These are phyloP conservation scores for Carterocephalus palaemon DNA, from an alignment of 2,888 invertebrate species.

Conservation along the genomic window DNA sequence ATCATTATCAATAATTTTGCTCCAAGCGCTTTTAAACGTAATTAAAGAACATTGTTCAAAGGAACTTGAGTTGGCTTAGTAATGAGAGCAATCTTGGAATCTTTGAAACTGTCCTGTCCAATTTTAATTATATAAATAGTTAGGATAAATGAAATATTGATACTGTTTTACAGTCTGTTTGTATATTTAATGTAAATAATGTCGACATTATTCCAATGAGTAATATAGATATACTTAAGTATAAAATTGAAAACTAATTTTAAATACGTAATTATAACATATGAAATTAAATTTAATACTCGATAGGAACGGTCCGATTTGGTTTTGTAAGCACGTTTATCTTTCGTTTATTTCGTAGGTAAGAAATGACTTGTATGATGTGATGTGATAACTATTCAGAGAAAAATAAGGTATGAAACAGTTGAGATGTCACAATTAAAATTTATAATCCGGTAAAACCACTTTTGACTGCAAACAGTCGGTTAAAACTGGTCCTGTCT, in stretches of 20 bases:
- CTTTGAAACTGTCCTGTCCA: conserved; percentile 32
- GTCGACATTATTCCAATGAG: conserved; percentile 36
- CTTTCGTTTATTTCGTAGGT: neutral
- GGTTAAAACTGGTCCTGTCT: too few relatives aligned
- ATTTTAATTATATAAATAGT: conserved; percentile 41
- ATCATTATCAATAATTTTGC: conserved; percentile 18
- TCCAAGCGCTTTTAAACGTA: conserved; percentile 14
- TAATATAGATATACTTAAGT: conserved; percentile 32
- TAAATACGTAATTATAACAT: conserved; percentile 32
- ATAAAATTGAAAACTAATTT: conserved; percentile 28
- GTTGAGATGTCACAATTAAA: too few relatives aligned
- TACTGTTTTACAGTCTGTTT: conserved; percentile 45
- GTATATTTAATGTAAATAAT: conserved; percentile 49
- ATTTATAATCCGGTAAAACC: too few relatives aligned
- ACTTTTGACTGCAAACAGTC: too few relatives aligned
- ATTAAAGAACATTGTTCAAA: conserved; percentile 2
- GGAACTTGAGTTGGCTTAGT: conserved; percentile 6
- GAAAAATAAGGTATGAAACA: too few relatives aligned
- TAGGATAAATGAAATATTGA: conserved; percentile 46
- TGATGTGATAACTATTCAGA: too few relatives aligned
- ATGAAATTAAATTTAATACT: conserved; percentile 11
- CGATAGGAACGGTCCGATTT: conserved; percentile 15
- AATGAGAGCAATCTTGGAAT: conserved; percentile 19
- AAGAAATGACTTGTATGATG: too few relatives aligned
- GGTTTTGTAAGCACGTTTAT: neutral